phyloP scores from a whole-genome alignment of 2,797 vertebrate genomes.

The Pipistrellus pygmaeus region DNA sequence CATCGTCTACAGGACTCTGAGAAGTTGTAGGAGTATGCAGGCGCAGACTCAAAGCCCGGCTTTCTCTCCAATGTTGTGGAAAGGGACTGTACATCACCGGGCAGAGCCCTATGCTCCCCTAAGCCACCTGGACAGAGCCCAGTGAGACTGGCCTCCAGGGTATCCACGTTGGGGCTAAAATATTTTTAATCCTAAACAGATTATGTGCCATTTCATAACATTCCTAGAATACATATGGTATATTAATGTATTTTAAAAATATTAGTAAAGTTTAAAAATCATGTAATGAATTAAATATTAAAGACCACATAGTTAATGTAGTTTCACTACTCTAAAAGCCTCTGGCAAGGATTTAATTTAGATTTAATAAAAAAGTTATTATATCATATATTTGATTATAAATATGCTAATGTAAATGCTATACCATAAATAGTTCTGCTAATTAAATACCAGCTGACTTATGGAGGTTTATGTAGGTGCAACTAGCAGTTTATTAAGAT shows the following conservation, averaged over 20 bases:
- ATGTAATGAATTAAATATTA: constrained; percentile 75
- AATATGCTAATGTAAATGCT: constrained; percentile 78
- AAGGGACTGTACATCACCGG: no score
- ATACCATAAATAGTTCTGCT: constrained; percentile 80
- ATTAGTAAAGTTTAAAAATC: constrained; percentile 68
- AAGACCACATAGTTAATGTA: constrained; percentile 57
- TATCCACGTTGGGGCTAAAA: neutral
- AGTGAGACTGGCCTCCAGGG: no score
- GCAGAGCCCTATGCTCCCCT: no score
- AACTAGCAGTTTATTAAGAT: constrained; percentile 80
- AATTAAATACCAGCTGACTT: constrained; percentile 76
- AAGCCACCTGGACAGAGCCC: no score
- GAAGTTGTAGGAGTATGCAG: no score
- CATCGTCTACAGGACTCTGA: no score
- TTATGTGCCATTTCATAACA: constrained; percentile 22
- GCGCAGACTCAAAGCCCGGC: no score
- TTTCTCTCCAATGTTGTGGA: no score
- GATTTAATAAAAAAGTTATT: constrained; percentile 82
- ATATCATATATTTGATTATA: constrained; percentile 81
- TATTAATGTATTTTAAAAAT: constrained; percentile 65
- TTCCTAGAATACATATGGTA: neutral
- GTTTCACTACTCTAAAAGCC: constrained; percentile 69
- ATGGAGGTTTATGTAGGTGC: constrained; percentile 73
- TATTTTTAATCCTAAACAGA: constrained; percentile 56
- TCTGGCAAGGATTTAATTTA: constrained; percentile 80